Percentiles rank a stretch among this genome's conserved stretches.
These are phyloP conservation scores for Beris morrisii DNA, from an alignment of 2,888 invertebrate species.

Conservation along the genomic window DNA sequence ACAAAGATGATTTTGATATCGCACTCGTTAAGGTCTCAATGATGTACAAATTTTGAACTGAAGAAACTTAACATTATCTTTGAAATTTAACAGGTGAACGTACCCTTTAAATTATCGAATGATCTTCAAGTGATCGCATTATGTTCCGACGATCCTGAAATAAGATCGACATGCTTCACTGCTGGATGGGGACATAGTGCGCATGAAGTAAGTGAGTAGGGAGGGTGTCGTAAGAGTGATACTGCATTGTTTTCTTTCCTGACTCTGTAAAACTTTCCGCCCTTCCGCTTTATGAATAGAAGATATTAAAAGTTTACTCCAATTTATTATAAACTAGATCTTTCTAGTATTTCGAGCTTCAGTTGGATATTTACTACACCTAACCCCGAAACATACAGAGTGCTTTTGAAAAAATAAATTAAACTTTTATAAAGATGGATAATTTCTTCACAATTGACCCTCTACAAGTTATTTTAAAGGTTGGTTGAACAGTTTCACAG, in stretches of 20 bases:
- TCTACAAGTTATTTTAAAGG: no score
- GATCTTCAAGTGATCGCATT: not conserved
- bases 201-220: not conserved
- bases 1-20: no score
- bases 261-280: not conserved
- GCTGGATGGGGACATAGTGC: not conserved
- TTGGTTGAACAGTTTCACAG: no score
- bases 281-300: not conserved
- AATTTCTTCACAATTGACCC: no score
- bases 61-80: not conserved
- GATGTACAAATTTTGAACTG: not conserved
- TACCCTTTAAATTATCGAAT: not conserved
- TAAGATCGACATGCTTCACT: not conserved
- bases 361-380: no score
- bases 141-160: not conserved
- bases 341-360: no score
- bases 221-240: no score
- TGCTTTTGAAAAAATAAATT: no score
- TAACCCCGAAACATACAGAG: no score
- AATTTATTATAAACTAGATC: no score
- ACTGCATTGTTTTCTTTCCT: no score
- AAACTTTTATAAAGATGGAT: no score
- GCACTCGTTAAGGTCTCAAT: not conserved
- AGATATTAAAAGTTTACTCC: not conserved
- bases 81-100: not conserved